Conservation (phyloP, 2,113 vertebrate species). For the Alaudala cheleensis region DNA sequence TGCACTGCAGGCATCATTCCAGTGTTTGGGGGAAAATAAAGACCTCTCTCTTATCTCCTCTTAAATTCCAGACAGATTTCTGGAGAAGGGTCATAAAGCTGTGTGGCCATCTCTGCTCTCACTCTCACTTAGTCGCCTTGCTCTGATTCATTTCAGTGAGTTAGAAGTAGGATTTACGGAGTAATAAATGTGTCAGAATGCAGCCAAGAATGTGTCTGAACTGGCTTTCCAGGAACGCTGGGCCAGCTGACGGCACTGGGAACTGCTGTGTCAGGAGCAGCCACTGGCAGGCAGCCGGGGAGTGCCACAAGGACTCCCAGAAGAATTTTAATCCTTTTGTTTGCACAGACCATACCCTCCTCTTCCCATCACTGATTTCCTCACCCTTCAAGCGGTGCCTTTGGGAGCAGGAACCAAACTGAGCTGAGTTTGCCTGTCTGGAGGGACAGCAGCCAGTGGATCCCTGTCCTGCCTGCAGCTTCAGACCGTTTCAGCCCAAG, state of each 20-base stretch:
- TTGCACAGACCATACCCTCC: background rate
- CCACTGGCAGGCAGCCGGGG: rapidly evolving
- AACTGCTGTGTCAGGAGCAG: background rate
- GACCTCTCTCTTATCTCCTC: background rate
- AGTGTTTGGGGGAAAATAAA: rapidly evolving
- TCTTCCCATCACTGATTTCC: background rate
- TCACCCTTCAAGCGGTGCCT: background rate
- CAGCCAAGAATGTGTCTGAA: constrained; percentile 59
- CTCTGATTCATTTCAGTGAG: background rate
- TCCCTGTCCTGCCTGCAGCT: background rate
- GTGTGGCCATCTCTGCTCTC: background rate
- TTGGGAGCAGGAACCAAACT: background rate
- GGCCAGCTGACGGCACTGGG: background rate
- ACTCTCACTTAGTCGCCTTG: rapidly evolving
- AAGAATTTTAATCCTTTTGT: background rate
- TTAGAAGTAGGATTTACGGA: background rate
- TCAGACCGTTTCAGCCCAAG: rapidly evolving
- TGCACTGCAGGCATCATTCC: background rate
- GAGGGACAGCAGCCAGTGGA: background rate
- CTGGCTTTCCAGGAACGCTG: constrained; percentile 57
- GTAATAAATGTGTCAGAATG: background rate
- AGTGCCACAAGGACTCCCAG: background rate
- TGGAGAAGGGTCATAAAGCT: background rate
- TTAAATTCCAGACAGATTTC: background rate
- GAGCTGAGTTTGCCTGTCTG: background rate